Evolutionary conservation across 2,888 invertebrate genomes (phyloP).

Genomic region (Phengaris arion): DNA sequence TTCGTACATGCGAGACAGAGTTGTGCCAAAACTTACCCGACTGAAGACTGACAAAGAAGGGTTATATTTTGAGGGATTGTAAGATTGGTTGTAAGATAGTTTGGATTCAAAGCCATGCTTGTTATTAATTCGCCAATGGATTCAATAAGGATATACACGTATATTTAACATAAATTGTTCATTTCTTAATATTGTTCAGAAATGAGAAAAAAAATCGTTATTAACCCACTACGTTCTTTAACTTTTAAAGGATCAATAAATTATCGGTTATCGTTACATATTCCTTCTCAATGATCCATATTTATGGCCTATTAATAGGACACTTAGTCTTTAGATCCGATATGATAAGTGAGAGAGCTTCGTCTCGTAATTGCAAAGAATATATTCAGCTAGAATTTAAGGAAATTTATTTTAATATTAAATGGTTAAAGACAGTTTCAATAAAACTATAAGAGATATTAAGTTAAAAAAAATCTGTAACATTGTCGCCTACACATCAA

Average conservation of each 20-base stretch:
- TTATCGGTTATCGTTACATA: background rate
- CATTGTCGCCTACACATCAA: background rate
- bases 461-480: background rate
- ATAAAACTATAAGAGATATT: background rate
- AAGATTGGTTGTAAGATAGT: no score
- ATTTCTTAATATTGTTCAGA: no score
- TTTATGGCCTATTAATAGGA: constrained; percentile 1
- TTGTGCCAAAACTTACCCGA: background rate
- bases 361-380: background rate
- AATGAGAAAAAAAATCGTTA: no score
- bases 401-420: background rate
- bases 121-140: no score
- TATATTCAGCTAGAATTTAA: background rate
- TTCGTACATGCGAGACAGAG: background rate
- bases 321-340: background rate
- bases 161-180: no score
- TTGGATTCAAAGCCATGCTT: no score
- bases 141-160: no score
- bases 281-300: background rate
- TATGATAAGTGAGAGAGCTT: background rate
- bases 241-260: background rate
- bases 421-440: no score
- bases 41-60: background rate
- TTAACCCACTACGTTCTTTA: background rate
- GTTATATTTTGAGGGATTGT: background rate